Evolutionary conservation across 1,140 invertebrate genomes (phyloP).

Genomic region (Drosophila mayri): DNA sequence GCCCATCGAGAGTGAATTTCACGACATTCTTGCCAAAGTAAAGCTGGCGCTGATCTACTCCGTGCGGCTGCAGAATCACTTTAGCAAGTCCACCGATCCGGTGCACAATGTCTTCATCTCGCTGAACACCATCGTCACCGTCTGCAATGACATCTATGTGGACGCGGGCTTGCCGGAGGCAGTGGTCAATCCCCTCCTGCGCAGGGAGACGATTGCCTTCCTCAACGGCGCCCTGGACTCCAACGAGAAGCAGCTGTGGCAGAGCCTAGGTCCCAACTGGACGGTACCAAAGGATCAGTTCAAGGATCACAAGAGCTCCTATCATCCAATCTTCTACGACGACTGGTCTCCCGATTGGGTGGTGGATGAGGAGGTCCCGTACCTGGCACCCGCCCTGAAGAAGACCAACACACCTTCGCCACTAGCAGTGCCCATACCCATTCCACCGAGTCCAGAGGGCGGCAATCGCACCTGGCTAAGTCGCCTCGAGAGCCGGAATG

Average conservation of each 20-base stretch:
- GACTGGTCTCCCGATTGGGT: slow-evolving; percentile 82
- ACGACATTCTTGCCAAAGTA: slow-evolving; percentile 74
- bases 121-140: slow-evolving; percentile 67
- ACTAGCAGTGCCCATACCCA: slow-evolving; percentile 38
- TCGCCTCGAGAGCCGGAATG: slow-evolving; percentile 74
- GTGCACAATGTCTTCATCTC: slow-evolving; percentile 76
- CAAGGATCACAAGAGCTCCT: slow-evolving; percentile 73
- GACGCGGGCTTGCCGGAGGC: slow-evolving; percentile 61
- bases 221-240: slow-evolving; percentile 53
- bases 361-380: slow-evolving; percentile 76
- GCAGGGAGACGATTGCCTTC: slow-evolving; percentile 68
- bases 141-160: slow-evolving; percentile 77
- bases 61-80: slow-evolving; percentile 72
- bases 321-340: slow-evolving; percentile 81
- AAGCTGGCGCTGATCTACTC: slow-evolving; percentile 73
- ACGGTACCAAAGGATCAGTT: slow-evolving; percentile 77
- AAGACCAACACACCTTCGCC: slow-evolving; percentile 46
- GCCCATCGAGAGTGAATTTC: slow-evolving; percentile 75
- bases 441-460: slow-evolving; percentile 47
- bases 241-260: slow-evolving; percentile 69
- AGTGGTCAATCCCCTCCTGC: slow-evolving; percentile 72
- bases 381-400: slow-evolving; percentile 61
- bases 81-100: slow-evolving; percentile 61
- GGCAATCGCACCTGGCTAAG: slow-evolving; percentile 71
- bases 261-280: slow-evolving; percentile 75